Evolutionary conservation across 2,113 vertebrate genomes (phyloP).

Genomic region (Neogobius melanostomus): DNA sequence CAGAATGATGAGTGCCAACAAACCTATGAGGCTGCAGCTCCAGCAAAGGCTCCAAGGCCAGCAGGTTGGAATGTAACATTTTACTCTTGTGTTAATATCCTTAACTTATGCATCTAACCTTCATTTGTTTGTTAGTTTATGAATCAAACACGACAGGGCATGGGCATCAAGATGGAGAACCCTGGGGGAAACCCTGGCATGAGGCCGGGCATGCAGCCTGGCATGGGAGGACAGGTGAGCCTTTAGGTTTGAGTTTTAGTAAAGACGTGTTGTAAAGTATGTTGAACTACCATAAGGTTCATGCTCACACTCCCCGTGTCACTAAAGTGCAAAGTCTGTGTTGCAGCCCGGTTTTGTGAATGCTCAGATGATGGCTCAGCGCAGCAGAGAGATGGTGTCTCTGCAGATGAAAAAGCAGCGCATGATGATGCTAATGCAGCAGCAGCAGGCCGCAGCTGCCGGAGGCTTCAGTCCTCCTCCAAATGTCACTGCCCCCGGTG

Average conservation of each 20-base stretch:
- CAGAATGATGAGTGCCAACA: slow-evolving; percentile 86
- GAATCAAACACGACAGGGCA: slow-evolving; percentile 89
- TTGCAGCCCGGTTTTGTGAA: slow-evolving; percentile 89
- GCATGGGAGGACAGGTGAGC: slow-evolving; percentile 82
- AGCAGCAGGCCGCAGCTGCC: slow-evolving; percentile 79
- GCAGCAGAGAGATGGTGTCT: slow-evolving; percentile 88
- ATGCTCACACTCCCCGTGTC: neutral
- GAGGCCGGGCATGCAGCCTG: slow-evolving; percentile 82
- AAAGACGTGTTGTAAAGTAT: neutral
- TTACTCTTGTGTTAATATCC: neutral
- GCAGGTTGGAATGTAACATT: slow-evolving; percentile 79
- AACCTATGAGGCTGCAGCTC: slow-evolving; percentile 94
- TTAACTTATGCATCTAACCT: neutral
- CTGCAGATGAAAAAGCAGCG: slow-evolving; percentile 93
- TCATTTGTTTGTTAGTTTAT: slow-evolving; percentile 81
- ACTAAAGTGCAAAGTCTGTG: neutral
- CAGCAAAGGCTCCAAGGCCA: slow-evolving; percentile 96
- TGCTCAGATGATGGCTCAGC: slow-evolving; percentile 96
- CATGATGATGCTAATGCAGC: slow-evolving; percentile 93
- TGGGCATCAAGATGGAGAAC: slow-evolving; percentile 91
- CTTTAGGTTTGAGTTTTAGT: neutral
- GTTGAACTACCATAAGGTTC: neutral
- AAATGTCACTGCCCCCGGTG: slow-evolving; percentile 91
- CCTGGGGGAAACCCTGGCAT: slow-evolving; percentile 74
- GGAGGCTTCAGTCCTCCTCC: slow-evolving; percentile 93